Evolutionary conservation across 2,797 vertebrate species (phyloP).

Genomic region (Hypotaenidia philippensis): DNA sequence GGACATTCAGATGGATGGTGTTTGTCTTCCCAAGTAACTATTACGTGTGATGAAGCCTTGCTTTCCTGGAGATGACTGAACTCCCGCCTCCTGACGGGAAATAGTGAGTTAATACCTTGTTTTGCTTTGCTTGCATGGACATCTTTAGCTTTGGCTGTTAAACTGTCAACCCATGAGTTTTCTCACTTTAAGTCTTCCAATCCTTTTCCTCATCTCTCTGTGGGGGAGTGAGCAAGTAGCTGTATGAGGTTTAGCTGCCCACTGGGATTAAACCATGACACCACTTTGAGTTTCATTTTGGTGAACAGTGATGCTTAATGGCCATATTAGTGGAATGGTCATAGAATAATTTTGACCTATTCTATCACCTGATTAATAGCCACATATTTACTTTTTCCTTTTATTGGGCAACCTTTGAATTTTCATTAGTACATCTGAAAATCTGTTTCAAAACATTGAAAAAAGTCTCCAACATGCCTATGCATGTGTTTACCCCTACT

Average conservation of each 20-base stretch:
- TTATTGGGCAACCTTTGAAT: not conserved
- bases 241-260: not conserved
- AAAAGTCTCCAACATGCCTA: not conserved
- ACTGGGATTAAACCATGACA: not conserved
- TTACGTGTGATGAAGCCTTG: not conserved
- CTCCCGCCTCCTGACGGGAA: not conserved
- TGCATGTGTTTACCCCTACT: not conserved
- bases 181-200: not conserved
- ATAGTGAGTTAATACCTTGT: fast-evolving
- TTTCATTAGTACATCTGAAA: not conserved
- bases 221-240: not conserved
- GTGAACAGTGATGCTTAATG: not conserved
- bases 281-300: not conserved
- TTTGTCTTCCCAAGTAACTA: not conserved
- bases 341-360: not conserved
- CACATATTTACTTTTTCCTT: not conserved
- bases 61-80: not conserved
- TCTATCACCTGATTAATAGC: not conserved
- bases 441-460: not conserved
- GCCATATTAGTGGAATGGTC: not conserved
- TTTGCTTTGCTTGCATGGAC: not conserved
- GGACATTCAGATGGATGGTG: not conserved
- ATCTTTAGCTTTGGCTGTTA: not conserved
- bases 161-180: not conserved
- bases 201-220: not conserved